A percentile compares a stretch with the other conserved stretches of the same genome.
Conservation (phyloP, 2,113 vertebrate genomes). For the Xenopus tropicalis region UCB_Xtro_10.0 CM004446.2:72635501-72636000, state of each 20-base stretch:
- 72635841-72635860: background rate
- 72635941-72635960: constrained; percentile 19
- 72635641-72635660: no score
- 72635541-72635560: no score
- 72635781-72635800: background rate
- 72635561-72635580: no score
- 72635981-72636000: background rate
- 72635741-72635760: background rate
- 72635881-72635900: background rate
- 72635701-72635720: background rate
- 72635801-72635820: background rate
- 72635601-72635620: no score
- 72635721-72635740: background rate
- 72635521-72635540: no score
- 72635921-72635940: background rate
- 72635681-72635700: background rate
- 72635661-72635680: no score
- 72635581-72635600: no score
- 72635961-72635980: background rate
- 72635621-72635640: no score
- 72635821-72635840: background rate
- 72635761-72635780: background rate
- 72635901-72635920: background rate
- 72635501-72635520: no score
- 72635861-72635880: background rate